Conservation (phyloP, 1,140 invertebrate species). For the Cotesia vestalis region DNA sequence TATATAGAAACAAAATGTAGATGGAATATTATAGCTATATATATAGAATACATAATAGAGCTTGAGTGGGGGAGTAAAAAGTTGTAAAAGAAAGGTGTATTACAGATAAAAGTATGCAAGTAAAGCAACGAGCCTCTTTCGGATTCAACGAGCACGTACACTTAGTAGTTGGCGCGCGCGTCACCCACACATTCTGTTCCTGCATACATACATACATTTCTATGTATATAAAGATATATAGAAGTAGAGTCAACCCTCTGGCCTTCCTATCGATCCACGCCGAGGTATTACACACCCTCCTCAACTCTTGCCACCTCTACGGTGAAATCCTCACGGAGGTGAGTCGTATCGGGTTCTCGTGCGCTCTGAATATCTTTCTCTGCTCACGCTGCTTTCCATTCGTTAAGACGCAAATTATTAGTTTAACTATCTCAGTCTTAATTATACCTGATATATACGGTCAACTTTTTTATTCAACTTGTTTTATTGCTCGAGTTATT, state of each 20-base stretch:
- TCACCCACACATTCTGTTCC: constrained; percentile 23
- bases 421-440: background rate
- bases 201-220: too few species aligned
- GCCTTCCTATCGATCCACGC: constrained; percentile 64
- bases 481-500: too few species aligned
- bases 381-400: background rate
- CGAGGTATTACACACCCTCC: constrained; percentile 62
- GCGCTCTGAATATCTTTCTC: background rate
- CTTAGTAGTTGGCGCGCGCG: constrained; percentile 30
- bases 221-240: too few species aligned
- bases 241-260: constrained; percentile 48
- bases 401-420: background rate
- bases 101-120: constrained; percentile 25
- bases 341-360: constrained; percentile 37
- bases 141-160: constrained; percentile 36
- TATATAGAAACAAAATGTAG: too few species aligned
- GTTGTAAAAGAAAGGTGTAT: constrained; percentile 20
- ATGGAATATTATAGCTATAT: too few species aligned
- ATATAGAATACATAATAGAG: background rate
- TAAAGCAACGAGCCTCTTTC: constrained; percentile 32
- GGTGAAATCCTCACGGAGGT: constrained; percentile 49
- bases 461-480: too few species aligned
- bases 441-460: background rate
- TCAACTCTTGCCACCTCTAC: constrained; percentile 40
- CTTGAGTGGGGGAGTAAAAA: constrained; percentile 5